phyloP scores from a whole-genome alignment of 92 coral and sea anemone genomes.

The Micromussa lordhowensis region DNA sequence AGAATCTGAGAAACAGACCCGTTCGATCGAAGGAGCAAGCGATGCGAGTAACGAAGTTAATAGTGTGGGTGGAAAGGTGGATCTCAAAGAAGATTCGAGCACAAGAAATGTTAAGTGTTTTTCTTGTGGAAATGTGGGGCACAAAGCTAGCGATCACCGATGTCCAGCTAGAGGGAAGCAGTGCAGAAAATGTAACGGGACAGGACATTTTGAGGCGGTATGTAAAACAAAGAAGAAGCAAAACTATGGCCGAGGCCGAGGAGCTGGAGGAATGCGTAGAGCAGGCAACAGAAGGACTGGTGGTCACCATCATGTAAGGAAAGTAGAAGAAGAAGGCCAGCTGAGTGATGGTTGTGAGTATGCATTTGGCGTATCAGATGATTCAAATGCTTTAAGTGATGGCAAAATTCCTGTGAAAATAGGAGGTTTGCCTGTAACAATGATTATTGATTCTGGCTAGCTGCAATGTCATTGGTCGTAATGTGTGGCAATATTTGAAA shows the following conservation, averaged over 20 bases:
- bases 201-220: conserved; percentile 12
- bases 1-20: too few species aligned
- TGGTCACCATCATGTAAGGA: conserved; percentile 11
- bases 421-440: conserved; percentile 44
- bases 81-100: too few species aligned
- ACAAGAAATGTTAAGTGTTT: too few species aligned
- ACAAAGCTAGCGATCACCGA: conserved; percentile 15
- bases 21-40: too few species aligned
- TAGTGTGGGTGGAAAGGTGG: too few species aligned
- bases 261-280: conserved; percentile 19
- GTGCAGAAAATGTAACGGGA: conserved; percentile 19
- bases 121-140: too few species aligned
- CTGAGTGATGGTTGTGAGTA: conserved; percentile 25
- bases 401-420: conserved; percentile 22
- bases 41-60: too few species aligned
- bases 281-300: not conserved
- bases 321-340: conserved; percentile 14
- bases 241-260: conserved; percentile 1
- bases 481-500: conserved; percentile 47
- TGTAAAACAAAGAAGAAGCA: conserved; percentile 9
- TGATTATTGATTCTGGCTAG: conserved; percentile 63
- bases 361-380: conserved; percentile 14
- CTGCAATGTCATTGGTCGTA: conserved; percentile 27
- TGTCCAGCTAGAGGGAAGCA: conserved; percentile 27
- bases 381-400: conserved; percentile 6